Evolutionary conservation across 2,888 invertebrate genomes (phyloP).

Genomic region (Drosophila tanythrix): DNA sequence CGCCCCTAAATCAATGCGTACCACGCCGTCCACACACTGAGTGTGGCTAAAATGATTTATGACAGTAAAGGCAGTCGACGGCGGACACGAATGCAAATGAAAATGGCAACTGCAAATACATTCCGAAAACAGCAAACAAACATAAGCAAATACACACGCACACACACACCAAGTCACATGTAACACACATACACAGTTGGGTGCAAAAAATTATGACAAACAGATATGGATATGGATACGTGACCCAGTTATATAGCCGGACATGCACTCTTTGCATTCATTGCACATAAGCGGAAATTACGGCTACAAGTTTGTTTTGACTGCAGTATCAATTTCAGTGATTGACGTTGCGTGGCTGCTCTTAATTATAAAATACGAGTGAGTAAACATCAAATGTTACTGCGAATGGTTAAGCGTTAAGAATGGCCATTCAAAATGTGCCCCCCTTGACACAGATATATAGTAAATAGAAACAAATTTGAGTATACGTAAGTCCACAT

Average conservation of each 20-base stretch:
- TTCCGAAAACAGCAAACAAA: constrained; percentile 9
- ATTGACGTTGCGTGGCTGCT: constrained; percentile 65
- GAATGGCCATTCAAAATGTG: background rate
- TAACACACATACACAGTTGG: background rate
- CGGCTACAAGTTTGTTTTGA: constrained; percentile 60
- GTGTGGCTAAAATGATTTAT: constrained; percentile 67
- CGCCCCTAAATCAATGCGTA: constrained; percentile 63
- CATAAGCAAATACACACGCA: constrained; percentile 25
- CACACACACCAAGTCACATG: constrained; percentile 20
- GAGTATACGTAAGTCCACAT: background rate
- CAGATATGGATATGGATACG: constrained; percentile 31
- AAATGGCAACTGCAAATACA: constrained; percentile 34
- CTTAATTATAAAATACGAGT: constrained; percentile 36
- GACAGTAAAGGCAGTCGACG: constrained; percentile 43
- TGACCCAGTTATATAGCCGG: constrained; percentile 17
- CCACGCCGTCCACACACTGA: constrained; percentile 5
- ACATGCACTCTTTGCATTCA: constrained; percentile 45
- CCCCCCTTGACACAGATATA: background rate
- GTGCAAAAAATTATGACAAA: constrained; percentile 13
- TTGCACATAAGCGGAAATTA: constrained; percentile 67
- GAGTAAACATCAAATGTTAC: constrained; percentile 39
- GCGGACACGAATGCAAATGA: constrained; percentile 53
- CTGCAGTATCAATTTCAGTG: constrained; percentile 61
- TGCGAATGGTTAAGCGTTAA: constrained; percentile 8
- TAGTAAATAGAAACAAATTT: background rate